Base-by-base conservation (phyloP, 2,888 invertebrate species). In the Dynastes tityus region DNA sequence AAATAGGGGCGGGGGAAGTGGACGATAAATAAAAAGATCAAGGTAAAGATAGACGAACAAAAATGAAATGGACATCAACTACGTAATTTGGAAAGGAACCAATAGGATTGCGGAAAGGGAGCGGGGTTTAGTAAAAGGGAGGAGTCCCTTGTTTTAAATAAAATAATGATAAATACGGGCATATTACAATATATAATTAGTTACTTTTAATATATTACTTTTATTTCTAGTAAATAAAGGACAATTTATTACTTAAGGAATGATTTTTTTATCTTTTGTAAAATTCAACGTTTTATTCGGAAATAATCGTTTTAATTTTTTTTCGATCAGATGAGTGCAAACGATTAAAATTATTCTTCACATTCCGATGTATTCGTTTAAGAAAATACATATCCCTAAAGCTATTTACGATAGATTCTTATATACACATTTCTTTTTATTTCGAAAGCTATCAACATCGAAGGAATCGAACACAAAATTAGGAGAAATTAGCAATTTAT, bases 1-100 rank as follows among this genome's bases (percentile, higher is more conserved):
- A 53, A 75, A 75, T 75, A 76, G 63, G 64, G n/a, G 40, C 53
- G 32, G 64, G 27, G 5, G 32, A 37, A 37, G n/a, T 55, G 55
- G 55, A 49, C 9, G 58, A 16, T 45, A 76, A 63, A 49, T 37
- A 76, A 65, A 63, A 63, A 76, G 61, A 45, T 37, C 40, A 63
- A 11, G 8, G 8, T 63, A 11, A 63, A 32, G 63, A 32, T 9
- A 27, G 63, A 29, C 1, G 8, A 63, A 63, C 11, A 11, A 61
- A 29, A 61, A 27, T 16, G 22, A 13, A 63, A 63, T 5, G 29
- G 1, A 45, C 45, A 1, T 45, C 11, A 45, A 45, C 0, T 63
- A 63, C 13, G 32, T 63, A 13, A 63, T 32, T n/a, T 32, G 13
- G 63, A 63, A 63, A 27, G 27, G 29, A 29, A 8, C 9, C 29